These are phyloP conservation scores for Halichoeres trimaculatus DNA, from an alignment of 2,113 vertebrate genomes.

Conservation along the genomic window DNA sequence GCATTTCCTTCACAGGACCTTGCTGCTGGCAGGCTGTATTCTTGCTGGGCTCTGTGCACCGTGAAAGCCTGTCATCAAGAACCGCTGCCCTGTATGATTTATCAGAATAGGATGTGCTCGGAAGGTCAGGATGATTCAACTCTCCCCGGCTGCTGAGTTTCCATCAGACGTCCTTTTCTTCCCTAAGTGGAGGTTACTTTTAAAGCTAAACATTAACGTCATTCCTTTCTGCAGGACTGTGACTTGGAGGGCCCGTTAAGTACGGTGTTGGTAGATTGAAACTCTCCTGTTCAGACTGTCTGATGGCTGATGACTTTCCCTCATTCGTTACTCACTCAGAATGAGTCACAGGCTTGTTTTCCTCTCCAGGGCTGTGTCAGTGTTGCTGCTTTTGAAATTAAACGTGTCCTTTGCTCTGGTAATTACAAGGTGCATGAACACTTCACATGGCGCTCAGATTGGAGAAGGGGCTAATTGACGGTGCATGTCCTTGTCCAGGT, in stretches of 20 bases:
- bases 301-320: slow-evolving; percentile 44
- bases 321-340: slow-evolving; percentile 9
- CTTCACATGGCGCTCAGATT: slow-evolving; percentile 39
- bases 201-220: slow-evolving; percentile 12
- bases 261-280: neutral
- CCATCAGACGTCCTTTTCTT: slow-evolving; percentile 15
- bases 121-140: slow-evolving; percentile 68
- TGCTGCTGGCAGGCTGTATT: slow-evolving; percentile 62
- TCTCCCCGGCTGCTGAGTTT: slow-evolving; percentile 13
- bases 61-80: slow-evolving; percentile 71
- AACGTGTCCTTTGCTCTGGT: slow-evolving; percentile 45
- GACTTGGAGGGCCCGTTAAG: neutral
- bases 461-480: slow-evolving; percentile 51
- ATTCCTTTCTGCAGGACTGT: neutral
- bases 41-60: slow-evolving; percentile 25
- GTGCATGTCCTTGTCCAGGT: slow-evolving; percentile 28
- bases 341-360: slow-evolving; percentile 45
- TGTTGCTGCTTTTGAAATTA: slow-evolving; percentile 39
- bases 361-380: slow-evolving; percentile 22
- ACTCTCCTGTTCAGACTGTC: slow-evolving; percentile 26
- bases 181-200: slow-evolving; percentile 13
- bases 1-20: slow-evolving; percentile 75
- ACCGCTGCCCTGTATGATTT: slow-evolving; percentile 59
- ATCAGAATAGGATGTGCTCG: slow-evolving; percentile 54
- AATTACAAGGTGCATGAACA: slow-evolving; percentile 55